Base-by-base conservation (phyloP, 1,140 invertebrate species). In the Achatina immaculata region DNA sequence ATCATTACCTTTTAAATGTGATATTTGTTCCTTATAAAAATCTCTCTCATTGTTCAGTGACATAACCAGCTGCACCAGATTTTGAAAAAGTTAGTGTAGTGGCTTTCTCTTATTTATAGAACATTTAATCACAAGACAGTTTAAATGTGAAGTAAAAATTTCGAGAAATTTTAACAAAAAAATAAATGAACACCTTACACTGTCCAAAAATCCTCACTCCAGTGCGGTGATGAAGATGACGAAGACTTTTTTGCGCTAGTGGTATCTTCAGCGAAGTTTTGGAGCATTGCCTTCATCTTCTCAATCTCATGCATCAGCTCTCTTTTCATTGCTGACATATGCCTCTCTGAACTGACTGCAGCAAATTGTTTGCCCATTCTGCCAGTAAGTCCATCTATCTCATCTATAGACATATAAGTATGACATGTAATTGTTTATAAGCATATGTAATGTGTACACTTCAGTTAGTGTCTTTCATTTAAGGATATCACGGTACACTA, bases 11-110 rank as follows among this genome's bases (percentile, higher is more conserved):
- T 80, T 69, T 45, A 80, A 43, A 3, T 38, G 48, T 71, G 78
- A 48, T 31, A 80, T 80, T 72, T 80, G 78, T 28, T 80, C 55
- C 31, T 80, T 71, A 34, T 79, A 72, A 58, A 38, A 80, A 38
- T 72, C 68, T 43, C 78, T 69, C 40, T 80, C 78, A 38, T 42
- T 51, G 48, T 80, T 48, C 31, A 80, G 36, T 2, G 78, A 51
- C 58, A 38, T 51, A 7, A 80, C 45, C 43, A 80, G 42, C n/a
- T n/a, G n/a, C n/a, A n/a, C n/a, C n/a, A n/a, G n/a, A n/a, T n/a
- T n/a, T n/a, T n/a, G n/a, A n/a, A n/a, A n/a, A n/a, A n/a, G n/a
- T n/a, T n/a, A n/a, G n/a, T n/a, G n/a, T n/a, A n/a, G n/a, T n/a
- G n/a, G n/a, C n/a, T n/a, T n/a, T n/a, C n/a, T n/a, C n/a, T n/a